Percentiles rank a stretch among this genome's conserved stretches.
Conservation (phyloP, 23 tunicate genomes). For the Trididemnum nubilum region DNA sequence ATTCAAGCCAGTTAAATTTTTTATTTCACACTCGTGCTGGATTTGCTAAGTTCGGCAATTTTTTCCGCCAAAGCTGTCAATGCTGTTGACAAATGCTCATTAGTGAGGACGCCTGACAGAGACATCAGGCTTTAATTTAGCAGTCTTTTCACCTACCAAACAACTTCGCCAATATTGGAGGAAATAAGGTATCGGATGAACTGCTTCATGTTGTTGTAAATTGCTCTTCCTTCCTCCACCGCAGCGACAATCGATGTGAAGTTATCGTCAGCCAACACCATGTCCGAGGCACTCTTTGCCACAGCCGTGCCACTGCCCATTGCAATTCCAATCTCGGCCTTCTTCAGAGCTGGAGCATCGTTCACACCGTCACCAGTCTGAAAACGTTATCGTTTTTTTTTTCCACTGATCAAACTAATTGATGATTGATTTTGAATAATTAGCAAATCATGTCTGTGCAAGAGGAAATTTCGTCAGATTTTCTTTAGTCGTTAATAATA, state of each 20-base stretch:
- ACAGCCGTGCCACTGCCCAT: conserved; percentile 99
- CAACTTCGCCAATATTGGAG: conserved; percentile 99
- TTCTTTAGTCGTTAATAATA: no score
- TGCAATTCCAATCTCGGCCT: conserved; percentile 99
- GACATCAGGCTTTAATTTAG: no score
- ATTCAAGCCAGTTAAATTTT: no score
- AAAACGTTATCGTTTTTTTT: not conserved
- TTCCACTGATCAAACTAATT: no score
- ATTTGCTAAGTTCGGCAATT: no score
- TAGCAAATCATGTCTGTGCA: no score
- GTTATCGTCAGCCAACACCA: conserved; percentile 99
- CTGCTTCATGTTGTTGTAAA: conserved; percentile 99
- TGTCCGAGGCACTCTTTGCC: conserved; percentile 99
- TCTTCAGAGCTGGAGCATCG: conserved; percentile 99
- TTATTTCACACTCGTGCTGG: no score
- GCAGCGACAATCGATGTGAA: conserved; percentile 99
- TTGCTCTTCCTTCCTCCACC: conserved; percentile 99
- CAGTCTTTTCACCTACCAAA: conserved; percentile 57
- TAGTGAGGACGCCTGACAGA: no score
- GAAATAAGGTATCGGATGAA: conserved; percentile 98
- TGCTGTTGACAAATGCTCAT: no score
- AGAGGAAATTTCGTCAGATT: no score
- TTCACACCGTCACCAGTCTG: conserved; percentile 99
- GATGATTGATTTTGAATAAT: not conserved
- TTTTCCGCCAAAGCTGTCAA: no score